These are phyloP conservation scores for Epinotia nisella DNA, from an alignment of 2,888 invertebrate species.

Conservation along the genomic window DNA sequence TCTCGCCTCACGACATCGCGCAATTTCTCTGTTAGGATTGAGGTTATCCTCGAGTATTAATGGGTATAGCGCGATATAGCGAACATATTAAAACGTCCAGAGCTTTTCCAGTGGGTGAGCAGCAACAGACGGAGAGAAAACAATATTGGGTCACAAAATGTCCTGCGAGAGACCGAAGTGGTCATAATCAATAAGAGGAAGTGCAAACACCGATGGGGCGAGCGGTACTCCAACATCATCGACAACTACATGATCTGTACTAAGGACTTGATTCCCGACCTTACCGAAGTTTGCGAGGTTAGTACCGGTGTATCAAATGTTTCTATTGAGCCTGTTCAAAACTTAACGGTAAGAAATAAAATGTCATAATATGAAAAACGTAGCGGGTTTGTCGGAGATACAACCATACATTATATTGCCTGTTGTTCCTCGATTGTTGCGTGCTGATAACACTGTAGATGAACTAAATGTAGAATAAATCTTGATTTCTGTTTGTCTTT, in stretches of 20 bases:
- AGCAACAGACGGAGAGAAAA: constrained; percentile 14
- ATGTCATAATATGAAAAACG: too few relatives aligned
- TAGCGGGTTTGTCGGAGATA: too few relatives aligned
- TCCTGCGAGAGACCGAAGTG: constrained; percentile 55
- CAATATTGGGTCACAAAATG: constrained; percentile 41
- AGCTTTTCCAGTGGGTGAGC: constrained; percentile 48
- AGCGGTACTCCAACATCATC: constrained; percentile 65
- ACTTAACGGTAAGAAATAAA: too few relatives aligned
- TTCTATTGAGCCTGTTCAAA: too few relatives aligned
- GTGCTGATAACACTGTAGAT: too few relatives aligned
- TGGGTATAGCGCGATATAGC: too few relatives aligned
- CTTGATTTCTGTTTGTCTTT: background rate
- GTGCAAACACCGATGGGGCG: constrained; percentile 66
- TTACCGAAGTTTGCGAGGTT: constrained; percentile 63
- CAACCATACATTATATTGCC: too few relatives aligned
- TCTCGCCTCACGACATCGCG: too few relatives aligned
- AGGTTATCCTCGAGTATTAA: too few relatives aligned
- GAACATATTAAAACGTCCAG: too few relatives aligned
- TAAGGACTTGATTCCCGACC: constrained; percentile 58
- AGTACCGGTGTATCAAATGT: constrained; percentile 26
- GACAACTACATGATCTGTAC: constrained; percentile 71
- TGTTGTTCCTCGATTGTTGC: too few relatives aligned
- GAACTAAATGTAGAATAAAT: background rate
- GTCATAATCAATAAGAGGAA: constrained; percentile 54
- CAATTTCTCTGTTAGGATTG: too few relatives aligned